Evolutionary conservation across 2,888 invertebrate species (phyloP), one percentile per base, ranked within the genome.

Genomic region (Kuschelorhynchus macadamiae): DNA sequence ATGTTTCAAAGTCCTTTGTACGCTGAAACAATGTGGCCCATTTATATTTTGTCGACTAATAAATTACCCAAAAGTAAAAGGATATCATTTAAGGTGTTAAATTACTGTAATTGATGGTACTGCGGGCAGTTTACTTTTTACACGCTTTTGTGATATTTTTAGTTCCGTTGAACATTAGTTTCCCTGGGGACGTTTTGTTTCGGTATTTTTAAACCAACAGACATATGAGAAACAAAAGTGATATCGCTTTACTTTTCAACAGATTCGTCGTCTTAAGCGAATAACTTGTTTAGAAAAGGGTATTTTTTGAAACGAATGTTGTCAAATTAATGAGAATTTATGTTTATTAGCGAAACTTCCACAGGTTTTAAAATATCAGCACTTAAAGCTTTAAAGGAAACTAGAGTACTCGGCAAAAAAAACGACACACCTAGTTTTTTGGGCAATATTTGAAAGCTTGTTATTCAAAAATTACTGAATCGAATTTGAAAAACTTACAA

Each of bases 81-180:
- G 70, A 72, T 73, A 75, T 77, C 77, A 76, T 76, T 77, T 75
- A 74, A 72, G 74, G 76, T 77, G 75, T 77, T 78, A 78, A 78
- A 78, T 78, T 77, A 78, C 75, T 73, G 67, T 78, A 78, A 78
- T 78, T 77, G 77, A 78, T 77, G 77, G 76, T 78, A 76, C 75
- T 76, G 77, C 77, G 66, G 72, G 72, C 73, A 71, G 71, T 76
- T 74, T 72, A 73, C 73, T 76, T 76, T 75, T 77, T 77, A 74
- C 74, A 72, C 67, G 73, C 72, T 70, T 72, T 72, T 74, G 70
- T 66, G 69, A 67, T 78, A 78, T 76, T 76, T 76, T 78, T 76
- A 76, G 78, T 68, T 60, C 69, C 71, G 67, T 73, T 70, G 60
- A 64, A 59, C 69, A 71, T 71, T 70, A 72, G 67, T 74, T 21